Conservation (phyloP, 2,113 vertebrate species). For the Entelurus aequoreus region DNA sequence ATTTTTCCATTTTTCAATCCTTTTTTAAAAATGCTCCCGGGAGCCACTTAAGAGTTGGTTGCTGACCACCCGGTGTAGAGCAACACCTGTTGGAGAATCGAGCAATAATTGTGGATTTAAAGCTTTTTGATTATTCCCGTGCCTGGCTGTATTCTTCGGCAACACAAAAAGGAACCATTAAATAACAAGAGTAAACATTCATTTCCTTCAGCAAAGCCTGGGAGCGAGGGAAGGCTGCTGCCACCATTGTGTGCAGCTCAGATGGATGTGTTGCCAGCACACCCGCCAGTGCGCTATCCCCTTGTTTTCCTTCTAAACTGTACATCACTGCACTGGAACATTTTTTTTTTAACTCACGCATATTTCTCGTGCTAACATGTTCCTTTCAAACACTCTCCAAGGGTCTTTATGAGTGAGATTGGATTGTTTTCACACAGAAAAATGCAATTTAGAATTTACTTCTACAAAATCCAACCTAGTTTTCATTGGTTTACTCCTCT, state of each 20-base stretch:
- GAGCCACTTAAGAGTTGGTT: too few species aligned
- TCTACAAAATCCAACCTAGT: background rate
- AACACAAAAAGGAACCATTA: slow-evolving; percentile 30
- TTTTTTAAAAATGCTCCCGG: too few species aligned
- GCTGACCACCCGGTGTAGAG: background rate
- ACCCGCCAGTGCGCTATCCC: slow-evolving; percentile 4
- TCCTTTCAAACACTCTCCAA: background rate
- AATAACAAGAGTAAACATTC: slow-evolving; percentile 31
- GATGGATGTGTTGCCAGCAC: slow-evolving; percentile 29
- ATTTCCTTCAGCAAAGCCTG: slow-evolving; percentile 28
- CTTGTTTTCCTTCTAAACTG: background rate
- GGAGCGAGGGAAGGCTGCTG: slow-evolving; percentile 18
- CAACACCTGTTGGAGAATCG: slow-evolving; percentile 4
- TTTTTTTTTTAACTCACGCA: background rate
- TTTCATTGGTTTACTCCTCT: slow-evolving; percentile 13
- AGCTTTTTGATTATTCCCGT: slow-evolving; percentile 1
- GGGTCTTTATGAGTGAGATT: background rate
- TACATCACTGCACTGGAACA: too few species aligned
- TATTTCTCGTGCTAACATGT: background rate
- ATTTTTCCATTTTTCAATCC: too few species aligned
- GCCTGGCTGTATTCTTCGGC: background rate
- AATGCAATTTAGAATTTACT: background rate
- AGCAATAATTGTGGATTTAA: background rate
- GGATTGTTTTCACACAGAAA: background rate
- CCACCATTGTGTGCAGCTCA: slow-evolving; percentile 23